Evolutionary conservation across 2,113 vertebrate species (phyloP).

Genomic region (Periophthalmodon schlosseri): DNA sequence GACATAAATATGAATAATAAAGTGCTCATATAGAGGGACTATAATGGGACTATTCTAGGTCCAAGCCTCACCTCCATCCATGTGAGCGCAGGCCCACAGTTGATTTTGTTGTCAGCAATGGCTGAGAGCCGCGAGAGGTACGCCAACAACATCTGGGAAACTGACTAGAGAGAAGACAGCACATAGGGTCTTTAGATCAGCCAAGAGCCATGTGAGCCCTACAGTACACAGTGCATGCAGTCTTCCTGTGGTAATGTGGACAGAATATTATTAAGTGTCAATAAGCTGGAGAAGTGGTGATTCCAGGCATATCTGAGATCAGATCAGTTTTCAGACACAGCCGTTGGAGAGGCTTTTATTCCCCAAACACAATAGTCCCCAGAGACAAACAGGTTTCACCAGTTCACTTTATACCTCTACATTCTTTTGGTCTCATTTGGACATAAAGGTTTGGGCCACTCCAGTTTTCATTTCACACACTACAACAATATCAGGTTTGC

Average conservation of each 20-base stretch:
- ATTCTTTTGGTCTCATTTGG: conserved; percentile 22
- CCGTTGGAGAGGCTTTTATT: conserved; percentile 20
- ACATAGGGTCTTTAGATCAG: conserved; percentile 11
- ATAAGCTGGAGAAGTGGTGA: not conserved
- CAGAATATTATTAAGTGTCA: not conserved
- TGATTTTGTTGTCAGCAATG: conserved; percentile 98
- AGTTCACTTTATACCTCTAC: conserved; percentile 30
- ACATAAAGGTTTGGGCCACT: conserved; percentile 14
- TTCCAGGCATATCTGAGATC: not conserved
- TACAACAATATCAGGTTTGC: conserved; percentile 9
- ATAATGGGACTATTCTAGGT: not conserved
- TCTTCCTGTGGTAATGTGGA: not conserved
- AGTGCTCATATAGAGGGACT: not conserved
- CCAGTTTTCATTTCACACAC: conserved; percentile 11
- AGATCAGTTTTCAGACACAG: conserved; percentile 5
- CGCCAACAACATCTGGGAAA: conserved; percentile 96
- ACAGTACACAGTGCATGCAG: not conserved
- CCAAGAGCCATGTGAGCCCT: not conserved
- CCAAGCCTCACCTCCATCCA: conserved; percentile 94
- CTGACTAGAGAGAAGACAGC: conserved; percentile 76
- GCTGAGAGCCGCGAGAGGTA: conserved; percentile 94
- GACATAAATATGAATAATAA: not conserved
- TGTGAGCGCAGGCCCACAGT: conserved; percentile 96
- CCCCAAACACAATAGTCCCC: conserved; percentile 7
- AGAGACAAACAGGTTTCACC: conserved; percentile 43